Evolutionary conservation across 2,113 vertebrate species (phyloP).

Genomic region (Clarias magur): DNA sequence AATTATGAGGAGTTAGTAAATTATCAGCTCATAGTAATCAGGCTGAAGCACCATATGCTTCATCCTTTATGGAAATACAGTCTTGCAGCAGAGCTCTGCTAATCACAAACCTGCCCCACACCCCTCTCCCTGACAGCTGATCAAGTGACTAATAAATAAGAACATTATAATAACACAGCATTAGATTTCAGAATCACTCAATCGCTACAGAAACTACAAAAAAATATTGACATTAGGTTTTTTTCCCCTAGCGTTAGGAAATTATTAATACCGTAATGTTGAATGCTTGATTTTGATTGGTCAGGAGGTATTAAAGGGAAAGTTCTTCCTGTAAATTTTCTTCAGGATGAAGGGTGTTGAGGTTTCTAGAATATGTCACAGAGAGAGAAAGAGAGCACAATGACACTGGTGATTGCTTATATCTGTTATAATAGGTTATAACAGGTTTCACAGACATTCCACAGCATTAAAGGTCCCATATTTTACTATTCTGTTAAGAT

Average conservation of each 20-base stretch:
- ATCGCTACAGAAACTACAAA: background rate
- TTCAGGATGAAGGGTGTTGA: background rate
- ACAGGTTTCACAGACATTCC: background rate
- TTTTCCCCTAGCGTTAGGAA: no score
- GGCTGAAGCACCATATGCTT: slow-evolving; percentile 47
- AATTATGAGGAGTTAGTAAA: slow-evolving; percentile 48
- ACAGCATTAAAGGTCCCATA: background rate
- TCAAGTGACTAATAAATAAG: background rate
- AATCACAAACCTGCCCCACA: slow-evolving; percentile 48
- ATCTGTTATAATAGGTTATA: background rate
- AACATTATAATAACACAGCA: background rate
- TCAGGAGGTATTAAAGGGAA: background rate
- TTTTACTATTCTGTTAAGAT: no score
- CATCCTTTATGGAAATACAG: slow-evolving; percentile 33
- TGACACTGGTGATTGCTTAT: background rate
- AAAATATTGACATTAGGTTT: background rate
- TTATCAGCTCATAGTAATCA: slow-evolving; percentile 46
- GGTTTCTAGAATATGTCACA: no score
- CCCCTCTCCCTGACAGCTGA: slow-evolving; percentile 29
- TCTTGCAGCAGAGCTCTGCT: slow-evolving; percentile 43
- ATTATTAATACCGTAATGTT: background rate
- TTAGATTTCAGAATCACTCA: background rate
- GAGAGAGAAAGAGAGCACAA: background rate
- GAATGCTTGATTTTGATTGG: background rate
- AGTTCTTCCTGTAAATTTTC: no score